A percentile compares a stretch with the other conserved stretches of the same genome.
These are phyloP conservation scores for Rhynchotus rufescens DNA, from an alignment of 2,797 vertebrate genomes.

Conservation along the genomic window DNA sequence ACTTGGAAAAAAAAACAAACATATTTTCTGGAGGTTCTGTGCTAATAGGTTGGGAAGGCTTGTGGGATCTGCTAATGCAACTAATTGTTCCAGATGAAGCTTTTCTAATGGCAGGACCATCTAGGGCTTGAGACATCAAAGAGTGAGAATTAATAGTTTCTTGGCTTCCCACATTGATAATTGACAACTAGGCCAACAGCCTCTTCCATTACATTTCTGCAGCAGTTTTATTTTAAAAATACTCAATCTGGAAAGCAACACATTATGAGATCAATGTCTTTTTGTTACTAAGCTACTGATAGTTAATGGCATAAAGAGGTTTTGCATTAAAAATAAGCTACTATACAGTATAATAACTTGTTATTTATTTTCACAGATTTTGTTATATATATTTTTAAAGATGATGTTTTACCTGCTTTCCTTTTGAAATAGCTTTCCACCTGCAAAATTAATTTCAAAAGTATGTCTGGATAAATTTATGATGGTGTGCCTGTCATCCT, in stretches of 20 bases:
- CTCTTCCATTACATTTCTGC: neutral
- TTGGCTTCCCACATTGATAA: neutral
- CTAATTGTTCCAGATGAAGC: neutral
- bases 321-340: neutral
- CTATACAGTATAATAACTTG: neutral
- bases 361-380: neutral
- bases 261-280: neutral
- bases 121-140: neutral
- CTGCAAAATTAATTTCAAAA: neutral
- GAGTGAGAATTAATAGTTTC: neutral
- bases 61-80: neutral
- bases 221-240: neutral
- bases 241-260: neutral
- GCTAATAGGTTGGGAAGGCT: neutral
- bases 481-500: neutral
- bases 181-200: neutral
- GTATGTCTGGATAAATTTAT: neutral
- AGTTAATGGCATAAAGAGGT: neutral
- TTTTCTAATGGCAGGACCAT: neutral
- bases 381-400: neutral
- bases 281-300: neutral
- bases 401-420: neutral
- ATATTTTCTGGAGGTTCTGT: neutral
- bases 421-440: neutral
- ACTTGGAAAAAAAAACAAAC: neutral